Evolutionary conservation across 2,888 invertebrate species (phyloP).

Genomic region (Eupithecia vulgata): DNA sequence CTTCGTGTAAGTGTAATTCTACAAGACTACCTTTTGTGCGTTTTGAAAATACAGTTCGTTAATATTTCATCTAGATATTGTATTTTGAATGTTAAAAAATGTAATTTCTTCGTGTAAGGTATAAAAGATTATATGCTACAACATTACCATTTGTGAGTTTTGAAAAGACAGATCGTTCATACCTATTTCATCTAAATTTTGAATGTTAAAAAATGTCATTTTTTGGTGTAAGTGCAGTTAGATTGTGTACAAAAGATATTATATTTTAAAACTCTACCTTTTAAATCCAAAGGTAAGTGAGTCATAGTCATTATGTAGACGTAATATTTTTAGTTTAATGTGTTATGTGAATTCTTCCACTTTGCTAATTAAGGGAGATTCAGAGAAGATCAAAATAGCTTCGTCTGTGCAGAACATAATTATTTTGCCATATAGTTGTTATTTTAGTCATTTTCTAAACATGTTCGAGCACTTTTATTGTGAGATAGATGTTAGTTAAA

Average conservation of each 20-base stretch:
- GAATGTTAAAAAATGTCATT: neutral
- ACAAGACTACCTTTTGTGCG: too few species aligned
- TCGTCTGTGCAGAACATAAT: neutral
- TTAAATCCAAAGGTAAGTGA: slow-evolving; percentile 20
- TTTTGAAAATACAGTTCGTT: too few species aligned
- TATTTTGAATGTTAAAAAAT: too few species aligned
- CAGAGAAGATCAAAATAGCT: neutral
- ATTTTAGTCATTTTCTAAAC: slow-evolving; percentile 23
- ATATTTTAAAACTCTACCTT: slow-evolving; percentile 16
- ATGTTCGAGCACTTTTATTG: neutral
- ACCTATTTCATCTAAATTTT: too few species aligned
- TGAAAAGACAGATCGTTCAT: too few species aligned
- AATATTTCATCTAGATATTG: too few species aligned
- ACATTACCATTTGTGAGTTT: too few species aligned
- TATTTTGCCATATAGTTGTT: slow-evolving; percentile 22
- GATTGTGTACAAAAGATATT: slow-evolving; percentile 1
- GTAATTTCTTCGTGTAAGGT: too few species aligned
- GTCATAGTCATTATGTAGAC: slow-evolving; percentile 3
- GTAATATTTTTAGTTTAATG: slow-evolving; percentile 11
- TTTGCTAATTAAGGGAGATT: neutral
- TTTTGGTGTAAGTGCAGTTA: neutral
- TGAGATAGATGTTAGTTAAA: slow-evolving; percentile 30
- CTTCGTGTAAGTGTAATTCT: too few species aligned
- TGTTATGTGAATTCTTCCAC: slow-evolving; percentile 2
- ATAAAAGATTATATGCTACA: too few species aligned